phyloP scores from a whole-genome alignment of 2,888 invertebrate species.

The Hymenopus coronatus region DNA sequence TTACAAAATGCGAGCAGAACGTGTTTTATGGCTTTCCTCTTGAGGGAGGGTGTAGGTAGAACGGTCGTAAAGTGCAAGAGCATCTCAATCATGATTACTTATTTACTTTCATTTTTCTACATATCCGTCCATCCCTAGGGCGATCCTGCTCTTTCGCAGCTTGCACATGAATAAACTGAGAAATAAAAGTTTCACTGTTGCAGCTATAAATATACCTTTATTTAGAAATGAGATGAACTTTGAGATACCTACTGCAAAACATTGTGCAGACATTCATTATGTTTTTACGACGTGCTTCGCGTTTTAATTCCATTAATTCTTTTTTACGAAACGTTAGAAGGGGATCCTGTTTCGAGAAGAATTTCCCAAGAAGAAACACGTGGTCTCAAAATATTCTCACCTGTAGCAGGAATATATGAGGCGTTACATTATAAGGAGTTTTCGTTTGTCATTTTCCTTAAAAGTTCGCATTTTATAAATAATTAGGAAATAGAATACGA shows the following conservation, averaged over 20 bases:
- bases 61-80: background rate
- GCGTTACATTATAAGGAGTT: no score
- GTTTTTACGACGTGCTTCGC: background rate
- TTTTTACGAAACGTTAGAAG: background rate
- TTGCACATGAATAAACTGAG: background rate
- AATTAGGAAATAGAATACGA: no score
- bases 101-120: background rate
- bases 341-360: background rate
- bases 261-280: background rate
- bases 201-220: background rate
- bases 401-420: no score
- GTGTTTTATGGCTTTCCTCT: background rate
- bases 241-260: background rate
- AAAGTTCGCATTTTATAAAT: no score
- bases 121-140: background rate
- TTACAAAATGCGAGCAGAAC: background rate
- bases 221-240: background rate
- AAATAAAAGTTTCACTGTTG: background rate
- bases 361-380: background rate
- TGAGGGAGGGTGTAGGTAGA: background rate
- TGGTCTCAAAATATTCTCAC: no score
- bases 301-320: background rate
- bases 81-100: background rate
- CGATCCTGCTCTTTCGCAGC: background rate
- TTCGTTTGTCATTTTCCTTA: no score